Percentiles rank a stretch among this genome's conserved stretches.
phyloP scores from a whole-genome alignment of 2,113 vertebrate species.

The Oreochromis tanganicae region DNA sequence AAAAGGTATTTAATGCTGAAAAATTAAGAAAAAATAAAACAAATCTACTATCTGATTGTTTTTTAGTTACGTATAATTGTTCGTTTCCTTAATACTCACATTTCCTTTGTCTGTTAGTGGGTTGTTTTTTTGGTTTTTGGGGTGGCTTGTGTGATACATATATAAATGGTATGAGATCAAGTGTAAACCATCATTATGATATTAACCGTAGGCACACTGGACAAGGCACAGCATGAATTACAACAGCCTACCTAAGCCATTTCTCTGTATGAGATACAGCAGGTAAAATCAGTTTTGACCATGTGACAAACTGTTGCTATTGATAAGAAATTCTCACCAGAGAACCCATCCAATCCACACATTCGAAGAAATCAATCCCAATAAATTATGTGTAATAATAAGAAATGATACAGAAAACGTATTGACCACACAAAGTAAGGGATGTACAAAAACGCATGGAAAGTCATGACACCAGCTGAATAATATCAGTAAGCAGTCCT shows the following conservation, averaged over 20 bases:
- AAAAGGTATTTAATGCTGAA: not conserved
- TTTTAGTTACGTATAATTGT: not conserved
- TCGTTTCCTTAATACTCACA: not conserved
- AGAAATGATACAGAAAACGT: not conserved
- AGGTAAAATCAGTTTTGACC: not conserved
- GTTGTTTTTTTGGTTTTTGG: not conserved
- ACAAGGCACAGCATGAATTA: not conserved
- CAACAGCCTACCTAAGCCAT: not conserved
- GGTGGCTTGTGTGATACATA: not conserved
- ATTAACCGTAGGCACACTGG: not conserved
- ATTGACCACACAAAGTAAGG: not conserved
- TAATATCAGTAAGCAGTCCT: not conserved
- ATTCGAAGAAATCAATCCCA: not conserved
- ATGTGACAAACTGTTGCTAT: not conserved
- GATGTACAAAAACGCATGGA: not conserved
- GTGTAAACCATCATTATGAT: not conserved
- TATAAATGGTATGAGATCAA: not conserved
- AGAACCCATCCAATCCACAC: not conserved
- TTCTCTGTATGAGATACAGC: not conserved
- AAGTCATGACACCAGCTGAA: not conserved
- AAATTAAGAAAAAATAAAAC: not conserved
- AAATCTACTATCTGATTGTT: not conserved
- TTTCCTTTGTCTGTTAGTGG: not conserved
- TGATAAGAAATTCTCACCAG: not conserved
- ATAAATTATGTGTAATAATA: not conserved